Conservation (phyloP, 2,113 vertebrate genomes). For the Ameiurus melas region DNA sequence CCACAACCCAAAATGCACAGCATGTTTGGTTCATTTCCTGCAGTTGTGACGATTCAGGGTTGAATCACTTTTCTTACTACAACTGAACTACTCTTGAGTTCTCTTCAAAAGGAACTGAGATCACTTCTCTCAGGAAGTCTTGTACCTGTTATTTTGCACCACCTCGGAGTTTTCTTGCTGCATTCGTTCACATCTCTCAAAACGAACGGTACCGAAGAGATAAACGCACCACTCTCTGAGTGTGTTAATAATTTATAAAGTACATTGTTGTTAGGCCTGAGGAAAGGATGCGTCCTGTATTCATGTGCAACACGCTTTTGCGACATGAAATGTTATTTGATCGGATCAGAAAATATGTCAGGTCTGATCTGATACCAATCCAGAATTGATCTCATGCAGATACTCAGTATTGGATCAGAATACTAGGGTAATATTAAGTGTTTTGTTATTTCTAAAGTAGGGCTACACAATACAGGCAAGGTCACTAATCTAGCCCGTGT, state of each 20-base stretch:
- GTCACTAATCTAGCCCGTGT: background rate
- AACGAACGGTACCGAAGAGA: background rate
- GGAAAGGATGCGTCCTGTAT: background rate
- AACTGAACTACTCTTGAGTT: background rate
- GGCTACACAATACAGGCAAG: background rate
- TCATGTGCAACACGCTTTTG: background rate
- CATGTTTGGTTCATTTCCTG: background rate
- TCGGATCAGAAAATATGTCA: background rate
- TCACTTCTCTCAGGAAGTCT: background rate
- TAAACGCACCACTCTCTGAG: background rate
- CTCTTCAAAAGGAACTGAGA: background rate
- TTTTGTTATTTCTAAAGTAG: background rate
- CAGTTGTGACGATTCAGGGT: background rate
- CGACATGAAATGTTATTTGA: background rate
- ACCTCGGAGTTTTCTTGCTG: background rate
- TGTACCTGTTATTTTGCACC: background rate
- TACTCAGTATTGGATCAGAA: background rate
- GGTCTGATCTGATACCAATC: background rate
- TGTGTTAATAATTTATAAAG: no score
- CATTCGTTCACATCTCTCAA: background rate
- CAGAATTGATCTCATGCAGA: background rate
- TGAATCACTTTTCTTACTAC: background rate
- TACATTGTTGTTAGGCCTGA: background rate
- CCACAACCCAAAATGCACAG: background rate
- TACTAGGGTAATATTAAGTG: background rate